Base-by-base conservation (phyloP, 2,888 invertebrate species). In the Archips xylosteana region DNA sequence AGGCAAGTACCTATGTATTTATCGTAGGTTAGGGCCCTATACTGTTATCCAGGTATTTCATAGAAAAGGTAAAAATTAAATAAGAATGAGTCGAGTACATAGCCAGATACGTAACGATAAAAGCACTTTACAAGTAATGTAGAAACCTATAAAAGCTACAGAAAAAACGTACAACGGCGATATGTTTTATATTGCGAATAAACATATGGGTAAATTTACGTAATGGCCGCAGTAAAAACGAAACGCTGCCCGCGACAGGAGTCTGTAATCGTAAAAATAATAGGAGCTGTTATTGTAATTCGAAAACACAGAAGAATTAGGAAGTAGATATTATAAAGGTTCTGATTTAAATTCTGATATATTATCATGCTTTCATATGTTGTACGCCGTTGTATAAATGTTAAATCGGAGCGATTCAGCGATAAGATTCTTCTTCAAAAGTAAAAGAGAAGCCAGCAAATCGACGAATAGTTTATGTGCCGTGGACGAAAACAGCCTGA, bases 151-250 rank as follows among this genome's bases (percentile, higher is more conserved):
- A 77, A 75, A 76, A 71, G 64, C 74, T 73, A 67, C 67, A 73
- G 70, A 60, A 73, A 72, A 80, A 83, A 86, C 87, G 85, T 83
- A 85, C 80, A 84, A 79, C 77, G 80, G 87, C 86, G 87, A 89
- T 91, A 91, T 88, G 89, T 90, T 92, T 92, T 92, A 92, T 91
- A 92, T 89, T 88, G 87, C 90, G 89, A 92, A 92, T 94, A 94
- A 94, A 92, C 93, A 92, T 94, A 92, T 91, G 88, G 90, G 90
- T 92, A 92, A 93, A 94, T 94, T 93, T 92, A 83, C 87, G 90
- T 92, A 92, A 94, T 92, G 90, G 89, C 77, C 74, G 92, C 86
- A 82, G 86, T 94, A 93, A 94, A 94, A 91, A 80, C 81, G 79
- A 79, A 80, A 79, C 80, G 78, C 81, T 80, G 76, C 80, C 78